Base-by-base conservation (phyloP, 2,888 invertebrate species). In the Rhopalosiphum nymphaeae region DNA sequence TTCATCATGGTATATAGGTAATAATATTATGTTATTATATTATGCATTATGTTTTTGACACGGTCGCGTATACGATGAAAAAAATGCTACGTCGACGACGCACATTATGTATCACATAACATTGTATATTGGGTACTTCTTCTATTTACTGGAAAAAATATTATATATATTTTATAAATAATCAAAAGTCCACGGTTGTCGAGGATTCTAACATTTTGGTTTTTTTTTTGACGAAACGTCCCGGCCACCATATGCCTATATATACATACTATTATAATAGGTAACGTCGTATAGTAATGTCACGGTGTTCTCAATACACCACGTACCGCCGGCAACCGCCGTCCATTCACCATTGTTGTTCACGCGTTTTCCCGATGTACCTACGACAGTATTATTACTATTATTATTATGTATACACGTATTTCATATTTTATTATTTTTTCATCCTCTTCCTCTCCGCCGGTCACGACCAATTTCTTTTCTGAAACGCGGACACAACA, bases 121-220 rank as follows among this genome's bases (percentile, higher is more conserved):
- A 67, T 57, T 26, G 26, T 26, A 29, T 78, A 36, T 9, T 36
- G 36, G 36, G 36, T 78, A 78, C 36, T 21, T 53, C 36, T 21
- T 53, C 5, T 53, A 53, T 5, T 53, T 56, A 88, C 36, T 25
- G 29, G 29, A 53, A 56, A 53, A 88, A 53, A 88, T 36, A 49
- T 53, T n/a, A 61, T 29, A 44, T 89, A 89, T 61, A 61, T 89
- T 78, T 46, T 53, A 78, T 49, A 78, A 49, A 56, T 89, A 93
- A 93, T 93, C 78, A 44, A 78, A 93, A 78, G 36, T 89, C 56
- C 88, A 89, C 92, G 92, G 92, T 89, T 93, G 92, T 93, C 92
- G 53, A 53, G 86, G 49, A 92, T 26, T 78, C 26, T 49, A 36
- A 13, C 44, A 89, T 57, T 57, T 61, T 61, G 26, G 78, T 36